Base-by-base conservation (phyloP, 2,797 vertebrate genomes). In the Artibeus jamaicensis region DNA sequence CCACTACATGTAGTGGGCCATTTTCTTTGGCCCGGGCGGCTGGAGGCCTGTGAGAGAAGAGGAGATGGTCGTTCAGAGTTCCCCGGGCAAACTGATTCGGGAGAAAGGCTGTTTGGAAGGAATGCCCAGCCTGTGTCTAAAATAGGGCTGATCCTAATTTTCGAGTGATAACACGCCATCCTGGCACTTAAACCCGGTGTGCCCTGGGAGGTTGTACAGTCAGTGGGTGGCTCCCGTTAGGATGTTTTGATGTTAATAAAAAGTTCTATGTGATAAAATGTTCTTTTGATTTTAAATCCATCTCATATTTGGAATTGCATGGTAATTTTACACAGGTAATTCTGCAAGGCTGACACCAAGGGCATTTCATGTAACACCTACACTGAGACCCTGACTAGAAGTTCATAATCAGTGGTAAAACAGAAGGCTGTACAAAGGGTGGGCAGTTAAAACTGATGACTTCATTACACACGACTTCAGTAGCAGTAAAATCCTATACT, bases 211-310 rank as follows among this genome's bases (percentile, higher is more conserved):
- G 21, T 68, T 26, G 65, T 88, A 3, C 86, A 91, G 57, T 83
- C 29, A 86, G 0, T 96, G n/a, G 21, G 29, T 86, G 65, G 14
- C 59, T 87, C 78, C 55, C 32, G 37, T 79, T 83, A 82, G 48
- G 73, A 86, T 32, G 34, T 14, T 85, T 96, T 21, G 59, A 79
- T 93, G 24, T 55, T 39, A 86, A 34, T 86, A 55, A 53, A 77
- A 59, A 70, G 44, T 86, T 90, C 6, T 81, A 37, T 50, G 34
- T 8, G 48, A 19, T 86, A 76, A 89, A 91, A 74, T 18, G 44
- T 90, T 96, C 57, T 84, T 95, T 89, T 86, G 55, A 79, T 86
- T 81, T 93, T 67, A 93, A 96, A 37, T 79, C 42, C 37, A 83
- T 78, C 37, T 86, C 74, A 91, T 92, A 46, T 89, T 79, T 87